Conservation (phyloP, 2,797 vertebrate genomes). For the Delichon dasypus region DNA sequence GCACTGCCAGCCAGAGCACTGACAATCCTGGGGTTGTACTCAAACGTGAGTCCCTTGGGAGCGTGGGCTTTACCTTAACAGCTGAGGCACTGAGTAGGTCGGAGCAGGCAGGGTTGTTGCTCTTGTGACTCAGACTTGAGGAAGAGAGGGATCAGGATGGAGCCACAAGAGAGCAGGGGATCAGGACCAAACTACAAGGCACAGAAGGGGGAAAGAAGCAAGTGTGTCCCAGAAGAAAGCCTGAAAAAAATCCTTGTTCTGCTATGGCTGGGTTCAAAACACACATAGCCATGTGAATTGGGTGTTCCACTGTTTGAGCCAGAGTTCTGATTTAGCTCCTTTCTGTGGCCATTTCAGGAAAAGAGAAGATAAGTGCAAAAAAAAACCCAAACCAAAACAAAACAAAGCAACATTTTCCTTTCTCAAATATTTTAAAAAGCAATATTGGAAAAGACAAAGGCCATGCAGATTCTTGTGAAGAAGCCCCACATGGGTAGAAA, state of each 20-base stretch:
- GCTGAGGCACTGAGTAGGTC: slow-evolving; percentile 73
- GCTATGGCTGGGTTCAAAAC: background rate
- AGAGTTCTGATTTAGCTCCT: background rate
- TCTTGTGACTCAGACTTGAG: slow-evolving; percentile 31
- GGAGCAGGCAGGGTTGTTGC: slow-evolving; percentile 54
- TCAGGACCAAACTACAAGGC: background rate
- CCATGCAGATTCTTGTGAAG: background rate
- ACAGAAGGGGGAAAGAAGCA: background rate
- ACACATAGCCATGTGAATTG: rapidly evolving
- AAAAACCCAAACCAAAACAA: too few relatives aligned
- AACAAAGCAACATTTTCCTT: background rate
- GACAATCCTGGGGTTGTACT: slow-evolving; percentile 81
- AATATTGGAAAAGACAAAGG: background rate
- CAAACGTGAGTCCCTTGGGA: slow-evolving; percentile 75
- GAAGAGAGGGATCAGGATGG: slow-evolving; percentile 35
- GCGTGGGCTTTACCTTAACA: slow-evolving; percentile 75
- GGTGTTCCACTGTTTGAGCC: rapidly evolving
- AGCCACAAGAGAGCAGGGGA: slow-evolving; percentile 30
- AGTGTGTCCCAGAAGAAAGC: background rate
- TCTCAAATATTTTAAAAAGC: background rate
- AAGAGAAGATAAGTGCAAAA: background rate
- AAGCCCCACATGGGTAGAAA: rapidly evolving
- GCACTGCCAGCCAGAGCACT: slow-evolving; percentile 74
- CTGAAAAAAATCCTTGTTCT: background rate
- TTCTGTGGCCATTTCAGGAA: background rate